A percentile compares a stretch with the other conserved stretches of the same genome.
Evolutionary conservation across 2,797 vertebrate genomes (phyloP).

Genomic region (Euthynnus affinis): DNA sequence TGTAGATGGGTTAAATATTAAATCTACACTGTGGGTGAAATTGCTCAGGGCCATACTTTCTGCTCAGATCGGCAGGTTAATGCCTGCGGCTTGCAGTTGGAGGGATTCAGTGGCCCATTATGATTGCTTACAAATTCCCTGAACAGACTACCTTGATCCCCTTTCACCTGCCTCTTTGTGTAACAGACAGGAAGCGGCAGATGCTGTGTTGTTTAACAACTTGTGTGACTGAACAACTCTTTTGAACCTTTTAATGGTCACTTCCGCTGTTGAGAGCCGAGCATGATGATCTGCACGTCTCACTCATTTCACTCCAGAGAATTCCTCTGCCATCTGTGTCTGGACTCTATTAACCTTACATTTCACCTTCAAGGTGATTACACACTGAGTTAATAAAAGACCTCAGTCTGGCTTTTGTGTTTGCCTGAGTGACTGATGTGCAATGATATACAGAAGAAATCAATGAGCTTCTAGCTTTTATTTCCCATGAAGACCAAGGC

Average conservation of each 20-base stretch:
- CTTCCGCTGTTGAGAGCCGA: slow-evolving; percentile 34
- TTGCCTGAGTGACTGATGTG: slow-evolving; percentile 4
- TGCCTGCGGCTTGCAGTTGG: neutral
- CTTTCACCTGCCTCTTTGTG: slow-evolving; percentile 36
- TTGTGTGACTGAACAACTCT: slow-evolving; percentile 15
- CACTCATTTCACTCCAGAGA: slow-evolving; percentile 3
- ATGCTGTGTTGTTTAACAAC: slow-evolving; percentile 28
- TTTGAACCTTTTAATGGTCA: slow-evolving; percentile 33
- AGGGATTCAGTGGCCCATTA: slow-evolving; percentile 18
- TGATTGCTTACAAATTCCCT: slow-evolving; percentile 10
- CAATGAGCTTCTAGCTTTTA: slow-evolving; percentile 28
- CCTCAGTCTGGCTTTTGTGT: neutral
- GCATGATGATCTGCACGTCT: slow-evolving; percentile 11
- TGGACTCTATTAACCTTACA: slow-evolving; percentile 25
- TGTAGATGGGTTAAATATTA: slow-evolving; percentile 13
- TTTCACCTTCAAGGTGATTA: slow-evolving; percentile 17
- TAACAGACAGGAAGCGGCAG: slow-evolving; percentile 42
- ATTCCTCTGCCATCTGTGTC: slow-evolving; percentile 8
- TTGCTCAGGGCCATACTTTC: slow-evolving; percentile 1
- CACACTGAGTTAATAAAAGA: slow-evolving; percentile 8
- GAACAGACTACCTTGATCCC: slow-evolving; percentile 37
- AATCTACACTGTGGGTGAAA: slow-evolving; percentile 18
- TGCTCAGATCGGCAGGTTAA: slow-evolving; percentile 7
- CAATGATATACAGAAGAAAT: slow-evolving; percentile 10
- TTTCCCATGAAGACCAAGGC: slow-evolving; percentile 29